Evolutionary conservation across 2,797 vertebrate species (phyloP).

Genomic region (Rhynchonycteris naso): DNA sequence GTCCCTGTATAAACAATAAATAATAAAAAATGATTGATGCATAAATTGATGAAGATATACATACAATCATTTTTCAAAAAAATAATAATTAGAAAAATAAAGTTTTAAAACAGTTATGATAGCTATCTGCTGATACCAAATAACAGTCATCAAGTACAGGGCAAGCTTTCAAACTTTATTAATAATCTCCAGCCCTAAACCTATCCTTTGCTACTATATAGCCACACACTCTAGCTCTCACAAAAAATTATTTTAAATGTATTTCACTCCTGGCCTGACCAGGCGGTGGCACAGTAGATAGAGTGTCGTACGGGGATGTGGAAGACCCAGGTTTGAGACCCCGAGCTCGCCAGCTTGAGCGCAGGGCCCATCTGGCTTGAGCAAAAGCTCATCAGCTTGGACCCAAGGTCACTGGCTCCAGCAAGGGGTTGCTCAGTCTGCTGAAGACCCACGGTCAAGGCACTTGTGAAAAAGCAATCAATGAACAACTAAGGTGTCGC

Average conservation of each 20-base stretch:
- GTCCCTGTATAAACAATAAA: no score
- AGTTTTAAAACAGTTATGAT: background rate
- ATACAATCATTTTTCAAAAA: background rate
- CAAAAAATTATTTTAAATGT: slow-evolving; percentile 30
- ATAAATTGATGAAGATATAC: background rate
- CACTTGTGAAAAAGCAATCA: no score
- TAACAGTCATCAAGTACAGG: background rate
- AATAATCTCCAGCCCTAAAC: background rate
- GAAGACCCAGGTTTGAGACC: no score
- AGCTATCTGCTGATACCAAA: background rate
- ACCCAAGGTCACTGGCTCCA: no score
- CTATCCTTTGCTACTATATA: background rate
- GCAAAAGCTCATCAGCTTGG: no score
- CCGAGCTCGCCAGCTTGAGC: no score
- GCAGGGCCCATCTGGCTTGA: no score
- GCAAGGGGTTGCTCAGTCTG: no score
- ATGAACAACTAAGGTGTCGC: no score
- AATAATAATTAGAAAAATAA: slow-evolving; percentile 33
- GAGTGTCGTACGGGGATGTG: no score
- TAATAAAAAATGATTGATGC: background rate
- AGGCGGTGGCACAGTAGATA: no score
- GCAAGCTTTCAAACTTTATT: background rate
- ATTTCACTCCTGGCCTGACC: slow-evolving; percentile 1
- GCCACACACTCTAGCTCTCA: background rate
- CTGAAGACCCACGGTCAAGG: no score